Evolutionary conservation across 2,113 vertebrate species (phyloP).

Genomic region (Lates calcarifer): DNA sequence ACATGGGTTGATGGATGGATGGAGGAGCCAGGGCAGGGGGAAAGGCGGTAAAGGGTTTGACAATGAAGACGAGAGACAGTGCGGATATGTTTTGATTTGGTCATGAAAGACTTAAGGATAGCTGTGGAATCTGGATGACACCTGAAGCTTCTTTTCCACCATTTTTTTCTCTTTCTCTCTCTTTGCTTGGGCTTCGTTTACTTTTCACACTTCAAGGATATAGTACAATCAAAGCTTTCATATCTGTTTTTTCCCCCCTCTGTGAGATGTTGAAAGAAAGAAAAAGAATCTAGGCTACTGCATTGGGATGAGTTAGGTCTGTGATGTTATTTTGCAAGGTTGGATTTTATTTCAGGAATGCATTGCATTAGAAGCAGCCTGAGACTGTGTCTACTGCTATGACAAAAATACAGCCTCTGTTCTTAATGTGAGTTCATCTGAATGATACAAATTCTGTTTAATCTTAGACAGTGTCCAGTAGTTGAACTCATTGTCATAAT

Average conservation of each 20-base stretch:
- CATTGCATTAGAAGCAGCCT: slow-evolving; percentile 30
- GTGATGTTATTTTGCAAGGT: slow-evolving; percentile 43
- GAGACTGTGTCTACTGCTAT: neutral
- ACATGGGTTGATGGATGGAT: slow-evolving; percentile 63
- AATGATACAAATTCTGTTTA: slow-evolving; percentile 6
- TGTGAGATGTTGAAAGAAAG: slow-evolving; percentile 62
- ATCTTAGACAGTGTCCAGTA: neutral
- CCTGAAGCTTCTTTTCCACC: slow-evolving; percentile 54
- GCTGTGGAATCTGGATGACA: slow-evolving; percentile 70
- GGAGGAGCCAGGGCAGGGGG: slow-evolving; percentile 26
- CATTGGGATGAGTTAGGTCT: slow-evolving; percentile 46
- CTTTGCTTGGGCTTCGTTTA: slow-evolving; percentile 54
- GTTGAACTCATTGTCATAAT: neutral
- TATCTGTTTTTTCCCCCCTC: slow-evolving; percentile 32
- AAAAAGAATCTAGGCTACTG: slow-evolving; percentile 53
- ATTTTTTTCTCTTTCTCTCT: neutral
- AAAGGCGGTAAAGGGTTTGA: slow-evolving; percentile 50
- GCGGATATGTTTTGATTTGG: slow-evolving; percentile 78
- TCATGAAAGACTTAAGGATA: slow-evolving; percentile 69
- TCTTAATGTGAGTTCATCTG: slow-evolving; percentile 15
- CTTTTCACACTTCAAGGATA: slow-evolving; percentile 74
- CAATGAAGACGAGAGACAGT: slow-evolving; percentile 55
- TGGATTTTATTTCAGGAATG: slow-evolving; percentile 64
- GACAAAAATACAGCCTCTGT: slow-evolving; percentile 12
- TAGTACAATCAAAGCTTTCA: slow-evolving; percentile 73